Percentiles rank a stretch among this genome's conserved stretches.
Conservation (phyloP, 2,888 invertebrate species). For the Ochropleura leucogaster region DNA sequence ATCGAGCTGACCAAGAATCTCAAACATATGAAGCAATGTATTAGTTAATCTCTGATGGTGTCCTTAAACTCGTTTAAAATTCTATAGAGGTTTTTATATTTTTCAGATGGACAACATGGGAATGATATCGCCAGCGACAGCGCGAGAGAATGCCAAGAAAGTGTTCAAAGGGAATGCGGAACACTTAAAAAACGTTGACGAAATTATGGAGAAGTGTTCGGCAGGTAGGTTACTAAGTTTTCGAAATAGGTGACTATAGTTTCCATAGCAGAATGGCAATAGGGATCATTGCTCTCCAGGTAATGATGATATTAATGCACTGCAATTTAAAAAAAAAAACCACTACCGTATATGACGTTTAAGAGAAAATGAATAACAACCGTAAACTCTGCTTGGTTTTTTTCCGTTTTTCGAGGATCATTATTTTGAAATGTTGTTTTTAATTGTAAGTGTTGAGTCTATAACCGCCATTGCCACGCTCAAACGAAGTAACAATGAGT, state of each 20-base stretch:
- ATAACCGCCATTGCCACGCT: neutral
- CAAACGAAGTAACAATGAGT: neutral
- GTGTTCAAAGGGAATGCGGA: constrained; percentile 74
- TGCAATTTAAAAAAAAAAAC: too few relatives aligned
- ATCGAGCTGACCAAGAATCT: neutral
- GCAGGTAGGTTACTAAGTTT: constrained; percentile 73
- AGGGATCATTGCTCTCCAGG: neutral
- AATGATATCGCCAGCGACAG: constrained; percentile 69
- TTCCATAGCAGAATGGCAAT: neutral
- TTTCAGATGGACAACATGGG: constrained; percentile 78
- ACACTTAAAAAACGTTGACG: constrained; percentile 71
- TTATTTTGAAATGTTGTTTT: neutral
- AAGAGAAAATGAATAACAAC: neutral
- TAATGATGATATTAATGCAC: too few relatives aligned
- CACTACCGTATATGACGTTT: neutral
- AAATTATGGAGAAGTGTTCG: constrained; percentile 72
- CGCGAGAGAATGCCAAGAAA: constrained; percentile 68
- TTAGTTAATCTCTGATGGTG: neutral
- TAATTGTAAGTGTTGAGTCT: neutral
- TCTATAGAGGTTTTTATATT: constrained; percentile 12
- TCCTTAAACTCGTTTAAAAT: neutral
- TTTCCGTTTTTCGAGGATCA: neutral
- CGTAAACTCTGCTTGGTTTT: neutral
- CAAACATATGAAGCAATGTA: neutral
- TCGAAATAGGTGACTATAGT: neutral